Percentiles rank a stretch among this genome's conserved stretches.
Conservation (phyloP, 2,113 vertebrate genomes). For the Planiliza haematocheilus region DNA sequence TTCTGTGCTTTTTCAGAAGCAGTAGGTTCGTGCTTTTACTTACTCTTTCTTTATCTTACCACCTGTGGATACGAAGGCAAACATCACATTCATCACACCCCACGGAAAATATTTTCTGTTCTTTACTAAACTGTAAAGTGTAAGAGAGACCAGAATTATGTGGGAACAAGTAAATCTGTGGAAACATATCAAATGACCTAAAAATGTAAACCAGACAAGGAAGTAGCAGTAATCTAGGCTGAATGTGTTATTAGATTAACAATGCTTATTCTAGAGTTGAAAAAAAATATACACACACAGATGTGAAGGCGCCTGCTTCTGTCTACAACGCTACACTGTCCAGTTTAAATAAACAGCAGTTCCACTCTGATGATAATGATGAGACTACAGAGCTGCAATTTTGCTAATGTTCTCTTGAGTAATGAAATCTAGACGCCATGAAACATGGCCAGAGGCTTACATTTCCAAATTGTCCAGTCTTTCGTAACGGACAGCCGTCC, state of each 20-base stretch:
- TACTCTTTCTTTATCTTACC: no score
- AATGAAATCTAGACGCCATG: constrained; percentile 10
- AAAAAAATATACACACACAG: not conserved
- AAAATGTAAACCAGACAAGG: constrained; percentile 22
- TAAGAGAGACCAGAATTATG: not conserved
- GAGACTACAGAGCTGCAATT: constrained; percentile 1
- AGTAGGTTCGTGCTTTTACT: not conserved
- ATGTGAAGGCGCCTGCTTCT: not conserved
- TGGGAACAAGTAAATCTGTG: not conserved
- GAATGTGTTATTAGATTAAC: constrained; percentile 15
- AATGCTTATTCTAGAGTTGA: not conserved
- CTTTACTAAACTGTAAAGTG: not conserved
- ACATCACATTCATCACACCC: not conserved
- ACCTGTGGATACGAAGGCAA: not conserved
- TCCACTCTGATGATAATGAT: constrained; percentile 19
- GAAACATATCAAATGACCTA: constrained; percentile 5
- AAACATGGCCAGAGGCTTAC: not conserved
- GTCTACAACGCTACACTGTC: constrained; percentile 26
- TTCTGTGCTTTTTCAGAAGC: not conserved
- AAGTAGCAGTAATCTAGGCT: constrained; percentile 1
- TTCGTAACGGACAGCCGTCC: no score
- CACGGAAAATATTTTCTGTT: not conserved
- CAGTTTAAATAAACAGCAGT: constrained; percentile 61
- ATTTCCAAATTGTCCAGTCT: no score
- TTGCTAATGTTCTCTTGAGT: not conserved